phyloP scores from a whole-genome alignment of 2,888 invertebrate species.

The Philereme transversata region DNA sequence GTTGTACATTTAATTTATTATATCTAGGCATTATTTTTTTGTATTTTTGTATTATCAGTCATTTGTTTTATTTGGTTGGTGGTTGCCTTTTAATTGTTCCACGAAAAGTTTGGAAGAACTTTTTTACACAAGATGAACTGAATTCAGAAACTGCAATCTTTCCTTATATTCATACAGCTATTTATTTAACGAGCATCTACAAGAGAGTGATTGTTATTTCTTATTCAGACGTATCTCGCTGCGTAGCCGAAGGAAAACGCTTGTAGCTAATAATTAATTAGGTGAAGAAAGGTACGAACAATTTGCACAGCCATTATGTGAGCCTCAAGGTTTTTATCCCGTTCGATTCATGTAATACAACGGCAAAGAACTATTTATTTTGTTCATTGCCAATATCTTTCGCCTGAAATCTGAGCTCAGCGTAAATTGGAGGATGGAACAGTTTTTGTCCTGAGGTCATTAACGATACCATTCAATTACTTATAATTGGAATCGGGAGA shows the following conservation, averaged over 20 bases:
- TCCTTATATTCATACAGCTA: constrained; percentile 1
- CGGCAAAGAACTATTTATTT: constrained; percentile 5
- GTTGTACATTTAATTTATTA: not conserved
- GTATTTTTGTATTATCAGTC: not conserved
- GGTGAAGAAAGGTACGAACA: constrained; percentile 46
- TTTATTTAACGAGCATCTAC: constrained; percentile 14
- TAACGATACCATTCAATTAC: constrained; percentile 4
- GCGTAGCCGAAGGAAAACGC: constrained; percentile 34
- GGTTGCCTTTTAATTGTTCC: not conserved
- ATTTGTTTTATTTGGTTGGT: not conserved
- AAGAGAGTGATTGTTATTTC: constrained; percentile 38
- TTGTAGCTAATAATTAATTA: constrained; percentile 48
- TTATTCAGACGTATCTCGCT: constrained; percentile 38
- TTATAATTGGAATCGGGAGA: no score
- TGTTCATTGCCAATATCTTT: constrained; percentile 3
- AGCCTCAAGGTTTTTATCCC: constrained; percentile 39
- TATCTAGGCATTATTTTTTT: not conserved
- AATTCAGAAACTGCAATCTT: not conserved
- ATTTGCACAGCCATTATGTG: constrained; percentile 45
- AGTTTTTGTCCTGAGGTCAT: constrained; percentile 6
- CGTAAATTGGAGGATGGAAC: constrained; percentile 1
- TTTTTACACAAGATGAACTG: not conserved
- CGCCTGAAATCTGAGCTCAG: constrained; percentile 1
- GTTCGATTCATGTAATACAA: constrained; percentile 32
- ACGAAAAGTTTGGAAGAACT: not conserved